A percentile compares a stretch with the other conserved stretches of the same genome.
These are phyloP conservation scores for Synanthedon tipuliformis DNA, from an alignment of 2,888 invertebrate genomes.

Conservation along the genomic window DNA sequence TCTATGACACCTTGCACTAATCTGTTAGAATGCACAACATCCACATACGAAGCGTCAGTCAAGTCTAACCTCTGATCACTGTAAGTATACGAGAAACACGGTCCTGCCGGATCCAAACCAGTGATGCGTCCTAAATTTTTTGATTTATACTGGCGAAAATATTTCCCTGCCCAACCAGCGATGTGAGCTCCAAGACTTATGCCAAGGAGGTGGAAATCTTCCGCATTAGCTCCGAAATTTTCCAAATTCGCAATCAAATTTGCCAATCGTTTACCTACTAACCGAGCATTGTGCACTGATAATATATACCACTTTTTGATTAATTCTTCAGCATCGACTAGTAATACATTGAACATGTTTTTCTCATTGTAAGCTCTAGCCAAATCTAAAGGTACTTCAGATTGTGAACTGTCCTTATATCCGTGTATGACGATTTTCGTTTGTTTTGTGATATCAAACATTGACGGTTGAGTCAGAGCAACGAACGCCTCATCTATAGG, in stretches of 20 bases:
- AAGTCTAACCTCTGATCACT: constrained; percentile 53
- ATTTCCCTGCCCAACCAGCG: constrained; percentile 63
- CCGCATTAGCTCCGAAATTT: constrained; percentile 48
- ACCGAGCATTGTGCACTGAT: constrained; percentile 53
- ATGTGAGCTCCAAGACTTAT: constrained; percentile 72
- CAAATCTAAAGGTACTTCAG: constrained; percentile 46
- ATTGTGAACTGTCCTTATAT: constrained; percentile 55
- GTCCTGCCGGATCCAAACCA: constrained; percentile 63
- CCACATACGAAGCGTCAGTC: constrained; percentile 54
- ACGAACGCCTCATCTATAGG: constrained; percentile 47
- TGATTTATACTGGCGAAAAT: constrained; percentile 47
- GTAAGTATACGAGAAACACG: constrained; percentile 55
- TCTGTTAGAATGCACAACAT: constrained; percentile 58
- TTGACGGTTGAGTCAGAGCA: constrained; percentile 34
- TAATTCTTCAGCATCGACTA: constrained; percentile 58
- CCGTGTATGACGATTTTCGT: constrained; percentile 63
- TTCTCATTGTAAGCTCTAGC: constrained; percentile 56
- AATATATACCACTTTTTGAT: constrained; percentile 52
- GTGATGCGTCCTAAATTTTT: constrained; percentile 53
- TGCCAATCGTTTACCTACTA: constrained; percentile 65
- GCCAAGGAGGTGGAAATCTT: constrained; percentile 66
- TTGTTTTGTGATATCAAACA: constrained; percentile 55
- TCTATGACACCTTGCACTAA: constrained; percentile 60
- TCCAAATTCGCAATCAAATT: constrained; percentile 62
- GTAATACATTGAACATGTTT: constrained; percentile 55